phyloP scores from a whole-genome alignment of 1,140 invertebrate species.

The Stenopsyche tienmushanensis region DNA sequence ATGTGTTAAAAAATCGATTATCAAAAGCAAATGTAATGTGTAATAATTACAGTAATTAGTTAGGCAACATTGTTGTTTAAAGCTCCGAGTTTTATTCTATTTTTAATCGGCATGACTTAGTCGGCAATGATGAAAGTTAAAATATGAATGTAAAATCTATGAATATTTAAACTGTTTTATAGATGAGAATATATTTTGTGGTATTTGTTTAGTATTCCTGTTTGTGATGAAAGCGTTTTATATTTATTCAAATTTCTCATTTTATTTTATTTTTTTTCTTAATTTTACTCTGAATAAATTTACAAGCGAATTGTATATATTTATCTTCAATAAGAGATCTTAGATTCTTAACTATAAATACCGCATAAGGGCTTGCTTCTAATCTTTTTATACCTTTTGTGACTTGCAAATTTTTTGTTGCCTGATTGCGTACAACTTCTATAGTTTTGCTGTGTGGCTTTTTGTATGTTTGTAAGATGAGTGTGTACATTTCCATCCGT shows the following conservation, averaged over 20 bases:
- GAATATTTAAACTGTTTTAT: constrained; percentile 16
- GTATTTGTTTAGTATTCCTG: constrained; percentile 2
- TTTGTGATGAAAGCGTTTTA: constrained; percentile 26
- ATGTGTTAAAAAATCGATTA: constrained; percentile 40
- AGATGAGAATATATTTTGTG: constrained; percentile 19
- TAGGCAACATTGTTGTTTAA: constrained; percentile 31
- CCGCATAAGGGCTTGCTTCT: constrained; percentile 22
- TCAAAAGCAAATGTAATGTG: constrained; percentile 38
- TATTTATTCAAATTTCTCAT: constrained; percentile 27
- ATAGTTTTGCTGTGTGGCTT: constrained; percentile 41
- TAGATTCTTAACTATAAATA: not conserved
- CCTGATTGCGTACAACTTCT: constrained; percentile 36
- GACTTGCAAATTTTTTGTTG: constrained; percentile 29
- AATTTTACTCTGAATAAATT: not conserved
- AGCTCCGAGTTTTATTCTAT: constrained; percentile 33
- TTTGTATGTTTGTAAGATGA: constrained; percentile 30
- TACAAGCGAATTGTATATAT: constrained; percentile 26
- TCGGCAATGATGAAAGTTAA: constrained; percentile 15
- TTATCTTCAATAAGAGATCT: constrained; percentile 1
- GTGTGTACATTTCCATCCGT: constrained; percentile 15
- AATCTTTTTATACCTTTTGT: constrained; percentile 28
- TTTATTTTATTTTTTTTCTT: constrained; percentile 5
- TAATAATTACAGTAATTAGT: constrained; percentile 31
- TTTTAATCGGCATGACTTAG: constrained; percentile 32
- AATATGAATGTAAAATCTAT: constrained; percentile 16